Evolutionary conservation across 2,797 vertebrate genomes (phyloP).

Genomic region (Podarcis lilfordi): DNA sequence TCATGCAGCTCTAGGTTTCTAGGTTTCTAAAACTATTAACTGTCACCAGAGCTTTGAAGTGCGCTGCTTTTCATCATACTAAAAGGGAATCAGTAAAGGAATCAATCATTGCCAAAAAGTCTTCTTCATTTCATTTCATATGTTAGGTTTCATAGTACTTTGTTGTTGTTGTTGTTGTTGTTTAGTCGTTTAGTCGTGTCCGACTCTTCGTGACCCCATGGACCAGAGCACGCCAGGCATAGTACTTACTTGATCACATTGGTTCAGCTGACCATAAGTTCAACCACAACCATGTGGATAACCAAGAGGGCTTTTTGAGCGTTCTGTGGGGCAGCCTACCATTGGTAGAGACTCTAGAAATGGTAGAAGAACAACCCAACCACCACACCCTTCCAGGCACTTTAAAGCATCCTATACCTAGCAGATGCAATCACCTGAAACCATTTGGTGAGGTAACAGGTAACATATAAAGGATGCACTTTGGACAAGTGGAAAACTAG

Average conservation of each 20-base stretch:
- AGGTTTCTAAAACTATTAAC: conserved; percentile 8
- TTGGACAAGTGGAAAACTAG: too few relatives aligned
- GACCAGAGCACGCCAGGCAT: too few relatives aligned
- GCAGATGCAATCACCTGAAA: too few relatives aligned
- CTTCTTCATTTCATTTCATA: conserved; percentile 29
- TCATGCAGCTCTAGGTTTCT: not conserved
- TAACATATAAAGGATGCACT: too few relatives aligned
- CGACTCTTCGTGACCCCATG: too few relatives aligned
- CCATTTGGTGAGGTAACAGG: too few relatives aligned
- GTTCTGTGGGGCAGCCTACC: not conserved
- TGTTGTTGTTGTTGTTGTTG: too few relatives aligned
- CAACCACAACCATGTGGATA: not conserved
- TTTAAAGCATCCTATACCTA: too few relatives aligned
- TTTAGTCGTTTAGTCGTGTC: too few relatives aligned
- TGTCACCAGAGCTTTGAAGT: conserved; percentile 36
- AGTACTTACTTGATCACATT: conserved; percentile 23
- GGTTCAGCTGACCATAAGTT: not conserved
- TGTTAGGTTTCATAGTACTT: conserved; percentile 27
- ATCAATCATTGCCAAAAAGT: conserved; percentile 9
- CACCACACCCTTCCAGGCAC: too few relatives aligned
- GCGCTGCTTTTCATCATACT: conserved; percentile 22
- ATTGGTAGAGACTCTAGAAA: not conserved
- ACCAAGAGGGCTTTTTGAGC: not conserved
- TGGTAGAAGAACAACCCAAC: not conserved
- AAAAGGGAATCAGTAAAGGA: conserved; percentile 17